Conservation (phyloP, 1,140 invertebrate genomes). For the Steinernema khuongi region DNA sequence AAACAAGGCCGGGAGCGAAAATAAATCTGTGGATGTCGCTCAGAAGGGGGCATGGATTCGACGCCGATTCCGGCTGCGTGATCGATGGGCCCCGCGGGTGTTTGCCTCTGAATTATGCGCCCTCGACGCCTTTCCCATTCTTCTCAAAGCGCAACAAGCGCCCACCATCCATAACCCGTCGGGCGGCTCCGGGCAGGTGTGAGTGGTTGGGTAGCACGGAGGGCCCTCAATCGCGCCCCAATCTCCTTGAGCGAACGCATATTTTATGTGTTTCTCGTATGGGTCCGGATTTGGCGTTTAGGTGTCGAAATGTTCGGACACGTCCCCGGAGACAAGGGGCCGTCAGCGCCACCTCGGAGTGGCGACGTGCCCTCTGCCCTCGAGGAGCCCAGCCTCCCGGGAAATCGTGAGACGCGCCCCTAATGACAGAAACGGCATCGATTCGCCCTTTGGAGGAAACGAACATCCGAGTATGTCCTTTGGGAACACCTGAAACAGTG, state of each 20-base stretch:
- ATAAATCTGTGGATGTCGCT: constrained; percentile 4
- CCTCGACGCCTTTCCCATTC: not conserved
- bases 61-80: not conserved
- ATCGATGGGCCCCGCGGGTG: constrained; percentile 7
- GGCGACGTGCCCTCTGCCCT: not conserved
- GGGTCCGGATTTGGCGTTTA: not conserved
- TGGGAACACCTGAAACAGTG: no score
- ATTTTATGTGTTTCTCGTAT: not conserved
- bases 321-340: not conserved
- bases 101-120: constrained; percentile 2
- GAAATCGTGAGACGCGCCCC: not conserved
- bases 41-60: constrained; percentile 9
- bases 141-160: not conserved
- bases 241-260: not conserved
- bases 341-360: not conserved
- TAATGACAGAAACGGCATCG: no score
- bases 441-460: no score
- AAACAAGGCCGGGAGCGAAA: not conserved
- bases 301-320: constrained; percentile 9
- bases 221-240: no score
- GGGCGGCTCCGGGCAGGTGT: no score
- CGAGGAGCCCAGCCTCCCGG: not conserved
- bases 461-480: no score
- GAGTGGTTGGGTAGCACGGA: no score
- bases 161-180: not conserved